Conservation (phyloP, 1,140 invertebrate genomes). For the Mercenaria mercenaria region DNA sequence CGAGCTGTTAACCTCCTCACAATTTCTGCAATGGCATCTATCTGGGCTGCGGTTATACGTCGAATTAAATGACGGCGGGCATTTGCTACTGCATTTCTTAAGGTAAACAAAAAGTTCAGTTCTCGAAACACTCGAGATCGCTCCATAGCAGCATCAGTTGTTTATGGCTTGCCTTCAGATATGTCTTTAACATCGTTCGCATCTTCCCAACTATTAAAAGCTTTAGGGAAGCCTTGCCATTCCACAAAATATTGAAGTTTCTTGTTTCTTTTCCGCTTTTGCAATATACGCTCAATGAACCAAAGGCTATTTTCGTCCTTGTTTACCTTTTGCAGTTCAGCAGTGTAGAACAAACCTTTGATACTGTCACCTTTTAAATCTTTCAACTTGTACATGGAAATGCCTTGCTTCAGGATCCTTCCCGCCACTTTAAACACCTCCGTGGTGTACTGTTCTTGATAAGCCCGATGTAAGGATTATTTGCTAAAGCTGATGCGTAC, state of each 20-base stretch:
- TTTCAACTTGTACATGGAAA: slow-evolving; percentile 59
- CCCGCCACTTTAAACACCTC: slow-evolving; percentile 60
- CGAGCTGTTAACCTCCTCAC: background rate
- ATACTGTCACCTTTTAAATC: slow-evolving; percentile 50
- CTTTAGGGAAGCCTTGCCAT: slow-evolving; percentile 42
- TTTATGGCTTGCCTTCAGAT: background rate
- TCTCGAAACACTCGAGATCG: background rate
- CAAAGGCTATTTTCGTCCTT: slow-evolving; percentile 58
- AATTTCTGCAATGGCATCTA: background rate
- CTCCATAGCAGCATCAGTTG: background rate
- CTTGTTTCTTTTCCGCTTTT: slow-evolving; percentile 45
- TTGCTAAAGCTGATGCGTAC: too few species aligned
- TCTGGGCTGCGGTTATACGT: background rate
- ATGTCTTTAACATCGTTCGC: background rate
- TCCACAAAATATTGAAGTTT: slow-evolving; percentile 41
- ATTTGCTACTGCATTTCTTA: background rate
- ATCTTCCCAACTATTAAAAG: slow-evolving; percentile 50
- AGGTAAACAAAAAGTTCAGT: background rate
- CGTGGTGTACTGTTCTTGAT: slow-evolving; percentile 54
- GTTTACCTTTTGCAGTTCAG: slow-evolving; percentile 63
- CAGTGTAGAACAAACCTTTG: slow-evolving; percentile 43
- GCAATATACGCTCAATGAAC: slow-evolving; percentile 44
- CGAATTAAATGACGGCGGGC: background rate
- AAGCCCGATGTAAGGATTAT: too few species aligned
- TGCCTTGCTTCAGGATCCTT: slow-evolving; percentile 48